A percentile compares a stretch with the other conserved stretches of the same genome.
phyloP scores from a whole-genome alignment of 1,140 invertebrate genomes.

The Pseudomyrmex cubaensis region DNA sequence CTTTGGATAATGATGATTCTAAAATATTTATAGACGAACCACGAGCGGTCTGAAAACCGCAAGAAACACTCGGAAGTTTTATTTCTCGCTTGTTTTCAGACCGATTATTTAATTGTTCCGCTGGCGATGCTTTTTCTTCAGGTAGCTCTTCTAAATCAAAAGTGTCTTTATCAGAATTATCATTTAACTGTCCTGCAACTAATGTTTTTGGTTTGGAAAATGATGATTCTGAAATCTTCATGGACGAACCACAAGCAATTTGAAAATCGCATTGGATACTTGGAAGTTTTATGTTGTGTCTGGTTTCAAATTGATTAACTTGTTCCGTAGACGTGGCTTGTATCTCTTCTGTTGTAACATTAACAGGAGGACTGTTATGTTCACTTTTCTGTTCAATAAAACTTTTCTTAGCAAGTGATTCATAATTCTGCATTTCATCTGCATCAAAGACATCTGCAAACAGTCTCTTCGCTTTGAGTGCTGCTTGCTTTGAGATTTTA shows the following conservation, averaged over 20 bases:
- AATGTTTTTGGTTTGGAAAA: slow-evolving; percentile 60
- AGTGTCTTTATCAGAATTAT: not conserved
- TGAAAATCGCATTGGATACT: not conserved
- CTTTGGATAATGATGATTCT: slow-evolving; percentile 59
- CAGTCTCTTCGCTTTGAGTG: slow-evolving; percentile 61
- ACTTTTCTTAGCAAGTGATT: slow-evolving; percentile 1
- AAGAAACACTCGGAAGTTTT: no score
- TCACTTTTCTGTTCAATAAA: slow-evolving; percentile 7
- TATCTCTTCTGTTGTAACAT: not conserved
- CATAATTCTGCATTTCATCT: not conserved
- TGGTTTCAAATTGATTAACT: not conserved
- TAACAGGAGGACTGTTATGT: not conserved
- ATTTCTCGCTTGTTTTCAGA: not conserved
- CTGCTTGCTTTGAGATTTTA: slow-evolving; percentile 52
- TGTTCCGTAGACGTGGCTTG: not conserved
- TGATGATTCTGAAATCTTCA: slow-evolving; percentile 53
- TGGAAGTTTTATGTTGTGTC: no score
- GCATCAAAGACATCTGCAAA: slow-evolving; percentile 41
- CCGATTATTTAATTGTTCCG: no score
- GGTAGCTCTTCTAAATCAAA: not conserved
- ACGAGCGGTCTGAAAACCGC: slow-evolving; percentile 68
- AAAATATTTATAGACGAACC: slow-evolving; percentile 65
- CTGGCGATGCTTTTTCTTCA: no score
- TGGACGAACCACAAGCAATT: slow-evolving; percentile 77
- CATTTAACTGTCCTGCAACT: slow-evolving; percentile 30